A percentile compares a stretch with the other conserved stretches of the same genome.
Evolutionary conservation across 1,140 invertebrate species (phyloP).

Genomic region (Drosophila nigromelanica): DNA sequence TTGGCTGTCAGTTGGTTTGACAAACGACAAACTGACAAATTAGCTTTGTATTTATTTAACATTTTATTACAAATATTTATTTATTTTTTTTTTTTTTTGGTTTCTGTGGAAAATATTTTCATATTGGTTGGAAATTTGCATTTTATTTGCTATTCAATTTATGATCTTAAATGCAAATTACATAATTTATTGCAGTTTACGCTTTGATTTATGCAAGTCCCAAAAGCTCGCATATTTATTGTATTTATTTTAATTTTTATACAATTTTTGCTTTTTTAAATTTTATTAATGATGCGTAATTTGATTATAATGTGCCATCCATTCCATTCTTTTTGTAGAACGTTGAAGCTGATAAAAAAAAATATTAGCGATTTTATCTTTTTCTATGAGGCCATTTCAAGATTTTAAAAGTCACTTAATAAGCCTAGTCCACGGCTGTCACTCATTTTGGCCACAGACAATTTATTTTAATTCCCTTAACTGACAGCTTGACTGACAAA

Average conservation of each 20-base stretch:
- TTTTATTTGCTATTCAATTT: slow-evolving; percentile 58
- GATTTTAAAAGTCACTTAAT: background rate
- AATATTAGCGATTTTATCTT: background rate
- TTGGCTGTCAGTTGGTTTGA: slow-evolving; percentile 2
- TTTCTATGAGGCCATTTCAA: background rate
- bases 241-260: slow-evolving; percentile 50
- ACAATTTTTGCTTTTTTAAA: slow-evolving; percentile 55
- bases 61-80: slow-evolving; percentile 47
- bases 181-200: slow-evolving; percentile 67
- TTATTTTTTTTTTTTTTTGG: slow-evolving; percentile 48
- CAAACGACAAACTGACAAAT: slow-evolving; percentile 65
- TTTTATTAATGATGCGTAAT: slow-evolving; percentile 55
- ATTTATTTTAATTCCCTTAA: slow-evolving; percentile 48
- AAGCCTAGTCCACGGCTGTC: background rate
- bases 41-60: slow-evolving; percentile 71
- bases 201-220: slow-evolving; percentile 60
- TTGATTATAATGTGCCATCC: slow-evolving; percentile 55
- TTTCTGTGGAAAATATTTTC: slow-evolving; percentile 29
- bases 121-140: slow-evolving; percentile 35
- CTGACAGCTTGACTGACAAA: slow-evolving; percentile 11
- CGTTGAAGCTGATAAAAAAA: slow-evolving; percentile 27
- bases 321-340: slow-evolving; percentile 28
- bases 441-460: slow-evolving; percentile 41
- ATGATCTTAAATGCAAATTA: slow-evolving; percentile 67
- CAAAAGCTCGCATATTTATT: slow-evolving; percentile 38